A percentile compares a stretch with the other conserved stretches of the same genome.
Evolutionary conservation across 2,797 vertebrate genomes (phyloP).

Genomic region (Miichthys miiuy): DNA sequence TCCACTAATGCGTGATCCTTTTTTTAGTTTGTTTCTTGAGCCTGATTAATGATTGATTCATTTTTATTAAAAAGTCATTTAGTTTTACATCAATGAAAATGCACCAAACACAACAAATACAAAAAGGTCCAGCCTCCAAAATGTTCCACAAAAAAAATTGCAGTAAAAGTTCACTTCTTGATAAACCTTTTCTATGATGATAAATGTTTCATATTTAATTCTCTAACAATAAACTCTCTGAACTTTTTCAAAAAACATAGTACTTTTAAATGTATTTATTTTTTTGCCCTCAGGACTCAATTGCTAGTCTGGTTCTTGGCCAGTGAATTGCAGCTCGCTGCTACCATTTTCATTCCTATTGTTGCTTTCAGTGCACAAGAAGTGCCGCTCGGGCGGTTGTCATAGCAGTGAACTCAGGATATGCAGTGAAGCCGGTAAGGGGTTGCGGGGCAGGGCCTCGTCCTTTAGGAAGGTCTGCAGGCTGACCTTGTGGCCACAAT

Average conservation of each 20-base stretch:
- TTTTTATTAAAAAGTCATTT: background rate
- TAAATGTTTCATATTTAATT: slow-evolving; percentile 36
- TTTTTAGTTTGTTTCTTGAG: background rate
- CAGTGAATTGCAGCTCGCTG: slow-evolving; percentile 44
- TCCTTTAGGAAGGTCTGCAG: slow-evolving; percentile 87
- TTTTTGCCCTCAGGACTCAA: slow-evolving; percentile 52
- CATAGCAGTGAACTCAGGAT: slow-evolving; percentile 81
- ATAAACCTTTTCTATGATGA: background rate
- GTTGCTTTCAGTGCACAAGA: slow-evolving; percentile 61
- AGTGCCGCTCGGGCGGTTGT: slow-evolving; percentile 60
- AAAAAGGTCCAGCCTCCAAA: background rate
- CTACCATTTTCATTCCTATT: slow-evolving; percentile 65
- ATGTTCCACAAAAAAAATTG: background rate
- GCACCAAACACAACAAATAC: background rate
- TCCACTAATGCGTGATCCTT: background rate
- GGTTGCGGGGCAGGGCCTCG: slow-evolving; percentile 64
- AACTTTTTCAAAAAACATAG: slow-evolving; percentile 13
- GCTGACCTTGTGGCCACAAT: slow-evolving; percentile 88
- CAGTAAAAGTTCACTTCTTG: background rate
- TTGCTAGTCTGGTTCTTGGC: slow-evolving; percentile 41
- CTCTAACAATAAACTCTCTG: slow-evolving; percentile 33
- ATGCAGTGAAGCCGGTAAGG: slow-evolving; percentile 62
- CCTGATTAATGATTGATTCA: background rate
- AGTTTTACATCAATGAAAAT: background rate
- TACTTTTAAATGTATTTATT: slow-evolving; percentile 44